A percentile compares a stretch with the other conserved stretches of the same genome.
Evolutionary conservation across 2,888 invertebrate genomes (phyloP).

Genomic region (Netelia fuscicornis): DNA sequence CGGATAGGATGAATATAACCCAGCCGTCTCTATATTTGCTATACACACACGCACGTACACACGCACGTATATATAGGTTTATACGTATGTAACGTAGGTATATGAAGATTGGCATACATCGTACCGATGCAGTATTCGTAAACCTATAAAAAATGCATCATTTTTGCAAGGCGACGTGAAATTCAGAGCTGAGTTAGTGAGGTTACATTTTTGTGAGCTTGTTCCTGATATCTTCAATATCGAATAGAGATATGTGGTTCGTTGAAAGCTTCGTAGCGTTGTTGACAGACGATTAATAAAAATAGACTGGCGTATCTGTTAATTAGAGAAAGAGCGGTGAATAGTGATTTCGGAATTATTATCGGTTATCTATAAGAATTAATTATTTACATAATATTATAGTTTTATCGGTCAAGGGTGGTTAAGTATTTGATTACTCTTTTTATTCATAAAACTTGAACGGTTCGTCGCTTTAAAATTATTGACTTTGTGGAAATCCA

Average conservation of each 20-base stretch:
- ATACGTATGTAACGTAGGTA: not conserved
- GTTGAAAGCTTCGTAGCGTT: no score
- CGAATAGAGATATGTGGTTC: conserved; percentile 12
- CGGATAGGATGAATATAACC: conserved; percentile 34
- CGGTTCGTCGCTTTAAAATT: no score
- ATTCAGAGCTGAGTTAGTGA: conserved; percentile 12
- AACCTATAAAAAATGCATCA: conserved; percentile 56
- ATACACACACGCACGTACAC: not conserved
- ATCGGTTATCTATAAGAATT: no score
- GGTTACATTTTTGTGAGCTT: not conserved
- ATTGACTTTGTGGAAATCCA: no score
- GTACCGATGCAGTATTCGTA: not conserved
- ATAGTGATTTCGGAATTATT: no score
- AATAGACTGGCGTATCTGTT: no score
- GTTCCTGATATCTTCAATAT: conserved; percentile 37
- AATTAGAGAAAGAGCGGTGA: no score
- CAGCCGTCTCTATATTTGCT: conserved; percentile 29
- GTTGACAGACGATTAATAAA: no score
- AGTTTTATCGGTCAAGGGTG: not conserved
- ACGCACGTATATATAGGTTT: not conserved
- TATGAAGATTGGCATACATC: conserved; percentile 21
- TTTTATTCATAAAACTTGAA: not conserved
- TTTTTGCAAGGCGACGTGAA: conserved; percentile 30
- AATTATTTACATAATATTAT: no score
- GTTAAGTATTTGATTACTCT: not conserved